Conservation (phyloP, 1,140 invertebrate species). For the Melipona quadrifasciata region DNA sequence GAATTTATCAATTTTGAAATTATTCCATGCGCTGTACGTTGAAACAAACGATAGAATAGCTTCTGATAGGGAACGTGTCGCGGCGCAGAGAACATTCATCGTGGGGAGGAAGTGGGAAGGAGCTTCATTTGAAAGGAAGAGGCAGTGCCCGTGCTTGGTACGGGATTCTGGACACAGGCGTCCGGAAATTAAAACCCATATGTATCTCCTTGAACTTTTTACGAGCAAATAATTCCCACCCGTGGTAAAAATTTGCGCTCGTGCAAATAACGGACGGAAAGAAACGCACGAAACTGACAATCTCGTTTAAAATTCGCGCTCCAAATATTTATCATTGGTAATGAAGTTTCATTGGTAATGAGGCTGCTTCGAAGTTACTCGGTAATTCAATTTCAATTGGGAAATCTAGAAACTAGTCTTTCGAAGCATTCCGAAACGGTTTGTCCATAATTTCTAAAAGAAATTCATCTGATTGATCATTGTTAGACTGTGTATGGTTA, state of each 20-base stretch:
- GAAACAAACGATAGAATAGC: background rate
- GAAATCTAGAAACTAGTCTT: background rate
- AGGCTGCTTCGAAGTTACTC: background rate
- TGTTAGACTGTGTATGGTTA: no score
- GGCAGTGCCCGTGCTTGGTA: slow-evolving; percentile 21
- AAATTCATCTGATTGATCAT: no score
- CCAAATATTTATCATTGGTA: background rate
- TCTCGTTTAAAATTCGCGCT: no score
- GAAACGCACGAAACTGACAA: slow-evolving; percentile 1
- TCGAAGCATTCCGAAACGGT: background rate
- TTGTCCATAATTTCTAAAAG: background rate
- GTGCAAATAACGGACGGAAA: slow-evolving; percentile 23
- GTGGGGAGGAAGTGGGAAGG: slow-evolving; percentile 22
- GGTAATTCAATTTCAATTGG: background rate
- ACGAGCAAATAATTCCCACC: slow-evolving; percentile 34
- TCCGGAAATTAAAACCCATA: slow-evolving; percentile 72
- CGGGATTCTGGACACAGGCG: slow-evolving; percentile 43
- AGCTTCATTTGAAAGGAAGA: slow-evolving; percentile 43
- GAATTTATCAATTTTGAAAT: background rate
- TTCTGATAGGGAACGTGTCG: slow-evolving; percentile 33
- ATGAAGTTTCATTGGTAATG: background rate
- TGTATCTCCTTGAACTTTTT: slow-evolving; percentile 46
- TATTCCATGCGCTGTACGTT: background rate
- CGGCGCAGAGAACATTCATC: slow-evolving; percentile 35
- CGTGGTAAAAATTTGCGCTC: slow-evolving; percentile 7